Evolutionary conservation across 2,113 vertebrate species (phyloP), one percentile per base, ranked within the genome.

Genomic region (Coptodon rendalli): DNA sequence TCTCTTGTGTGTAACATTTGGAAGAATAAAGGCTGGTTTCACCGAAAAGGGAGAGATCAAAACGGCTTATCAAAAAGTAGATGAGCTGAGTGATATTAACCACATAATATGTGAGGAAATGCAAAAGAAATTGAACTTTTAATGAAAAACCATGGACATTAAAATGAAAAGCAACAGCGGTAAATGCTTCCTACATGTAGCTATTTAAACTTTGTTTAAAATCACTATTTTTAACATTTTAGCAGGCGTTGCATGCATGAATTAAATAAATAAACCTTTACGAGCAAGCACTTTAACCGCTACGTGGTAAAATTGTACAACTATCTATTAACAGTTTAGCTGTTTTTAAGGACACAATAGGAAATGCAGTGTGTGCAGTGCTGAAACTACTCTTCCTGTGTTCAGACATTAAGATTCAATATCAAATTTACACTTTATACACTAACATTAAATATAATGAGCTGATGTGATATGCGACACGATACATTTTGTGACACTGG

Each of bases 91-190:
- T 31, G 89, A 93, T 91, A 89, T 82, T 86, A 83, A 85, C 40
- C 53, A 84, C 52, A 40, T 81, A 48, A 27, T 78, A 53, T 78
- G 82, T 87, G 81, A 84, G 66, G 8, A 89, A 61, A 53, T 87
- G 66, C 78, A 79, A 83, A 83, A 86, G 88, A 12, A 40, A 17
- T 53, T 8, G 3, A 2, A 88, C 82, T 93, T 95, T 95, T 95
- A 93, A 91, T 94, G 80, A 91, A 95, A 95, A 92, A 83, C 79
- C 83, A 91, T 83, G 63, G 66, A 89, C 88, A 91, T 90, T 89
- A 76, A 82, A 91, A 88, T 87, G 52, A 68, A 90, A 89, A 85
- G 45, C 78, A 86, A 45, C 59, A 90, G 56, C 59, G n/a, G 27
- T n/a, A 59, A 76, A 91, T 76, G 68, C 31, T 68, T 81, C 22